Evolutionary conservation across 2,797 vertebrate species (phyloP).

Genomic region (Tiaroga cobitis): DNA sequence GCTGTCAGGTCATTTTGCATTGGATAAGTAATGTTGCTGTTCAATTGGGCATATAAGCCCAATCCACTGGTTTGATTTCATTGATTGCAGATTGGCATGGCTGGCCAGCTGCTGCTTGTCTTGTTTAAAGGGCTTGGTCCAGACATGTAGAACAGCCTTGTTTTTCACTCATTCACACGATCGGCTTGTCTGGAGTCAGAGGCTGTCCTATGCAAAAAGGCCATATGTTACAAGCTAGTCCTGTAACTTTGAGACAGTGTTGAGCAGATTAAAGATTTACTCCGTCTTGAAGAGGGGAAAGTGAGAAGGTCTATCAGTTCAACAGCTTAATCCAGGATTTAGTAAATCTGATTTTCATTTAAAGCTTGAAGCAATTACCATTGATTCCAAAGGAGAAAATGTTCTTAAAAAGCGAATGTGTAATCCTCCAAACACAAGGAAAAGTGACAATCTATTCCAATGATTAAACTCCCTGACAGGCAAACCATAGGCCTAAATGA

Average conservation of each 20-base stretch:
- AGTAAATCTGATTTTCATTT: slow-evolving; percentile 43
- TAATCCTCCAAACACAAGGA: slow-evolving; percentile 20
- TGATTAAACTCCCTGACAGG: slow-evolving; percentile 1
- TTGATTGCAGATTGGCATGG: slow-evolving; percentile 91
- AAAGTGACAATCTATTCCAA: background rate
- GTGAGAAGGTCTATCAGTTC: slow-evolving; percentile 55
- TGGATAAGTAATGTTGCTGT: slow-evolving; percentile 75
- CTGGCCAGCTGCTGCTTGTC: slow-evolving; percentile 90
- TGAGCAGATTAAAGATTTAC: slow-evolving; percentile 55
- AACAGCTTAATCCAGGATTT: slow-evolving; percentile 48
- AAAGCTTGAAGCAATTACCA: background rate
- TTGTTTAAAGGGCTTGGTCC: slow-evolving; percentile 71
- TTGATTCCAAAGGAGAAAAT: slow-evolving; percentile 16
- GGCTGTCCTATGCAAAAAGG: slow-evolving; percentile 66
- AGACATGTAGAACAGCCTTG: slow-evolving; percentile 68
- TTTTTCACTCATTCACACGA: slow-evolving; percentile 64
- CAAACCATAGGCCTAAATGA: background rate
- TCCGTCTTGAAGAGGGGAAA: slow-evolving; percentile 52
- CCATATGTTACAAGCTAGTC: slow-evolving; percentile 77
- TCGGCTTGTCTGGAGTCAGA: slow-evolving; percentile 70
- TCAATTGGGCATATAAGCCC: slow-evolving; percentile 83
- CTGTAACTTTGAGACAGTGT: slow-evolving; percentile 10
- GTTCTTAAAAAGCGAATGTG: slow-evolving; percentile 1
- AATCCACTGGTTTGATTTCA: slow-evolving; percentile 84
- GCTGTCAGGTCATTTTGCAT: slow-evolving; percentile 76